Base-by-base conservation (phyloP, 92 coral and sea anemone genomes). In the Anthopleura xanthogrammica region DNA sequence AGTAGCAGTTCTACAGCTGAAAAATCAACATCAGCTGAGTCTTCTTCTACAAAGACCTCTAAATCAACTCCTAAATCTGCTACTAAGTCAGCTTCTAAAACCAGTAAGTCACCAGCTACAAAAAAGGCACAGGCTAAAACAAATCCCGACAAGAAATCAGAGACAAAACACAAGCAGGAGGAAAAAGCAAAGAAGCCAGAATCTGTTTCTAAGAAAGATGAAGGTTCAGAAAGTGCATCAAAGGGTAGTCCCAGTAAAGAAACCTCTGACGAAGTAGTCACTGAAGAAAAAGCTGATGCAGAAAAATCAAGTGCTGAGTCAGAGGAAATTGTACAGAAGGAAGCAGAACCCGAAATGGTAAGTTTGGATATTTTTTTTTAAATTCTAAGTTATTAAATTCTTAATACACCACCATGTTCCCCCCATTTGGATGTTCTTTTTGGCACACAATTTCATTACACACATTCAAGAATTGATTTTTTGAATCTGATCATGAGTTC, bases 101-200 rank as follows among this genome's bases (percentile, higher is more conserved):
- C 84, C 16, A 19, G 65, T 3, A n/a, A 56, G 22, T 76, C 83
- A 77, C 41, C 41, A 2, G 20, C 78, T 54, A 77, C 78, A 39
- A 87, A 90, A 83, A 90, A 86, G 72, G 78, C 70, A 24, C 60
- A 75, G 24, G 40, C 60, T n/a, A 72, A 54, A 42, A 81, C 42
- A 13, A 55, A 42, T n/a, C 72, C 79, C 82, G 83, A 60, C 14
- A 86, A 86, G 72, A 87, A 74, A 54, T 79, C 82, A 58, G 86
- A 90, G 46, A 42, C 86, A 19, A 75, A 82, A 50, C 24, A 46
- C 16, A 79, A 79, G 72, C 4, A 57, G 0, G 77, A 29, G 17
- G 74, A 41, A 10, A 52, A 60, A 62, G 72, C 40, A 4, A 62
- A 71, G 77, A 54, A 58, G 29, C 17, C 83, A 75, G 77, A 68